Evolutionary conservation across 1,140 invertebrate species (phyloP).

Genomic region (Anadara kagoshimensis): DNA sequence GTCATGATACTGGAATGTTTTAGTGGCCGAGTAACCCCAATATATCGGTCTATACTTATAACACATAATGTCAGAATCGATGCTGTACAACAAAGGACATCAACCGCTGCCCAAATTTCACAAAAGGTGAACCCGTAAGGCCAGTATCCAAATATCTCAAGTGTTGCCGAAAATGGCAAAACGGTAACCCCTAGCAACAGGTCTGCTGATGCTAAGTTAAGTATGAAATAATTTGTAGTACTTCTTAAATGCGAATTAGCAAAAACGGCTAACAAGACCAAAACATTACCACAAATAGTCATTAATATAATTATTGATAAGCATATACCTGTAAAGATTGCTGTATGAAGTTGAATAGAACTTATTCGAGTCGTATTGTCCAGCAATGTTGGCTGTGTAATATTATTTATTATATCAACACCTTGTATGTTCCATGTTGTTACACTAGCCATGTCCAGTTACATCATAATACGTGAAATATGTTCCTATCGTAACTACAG

Average conservation of each 20-base stretch:
- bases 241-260: slow-evolving; percentile 90
- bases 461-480: no score
- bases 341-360: slow-evolving; percentile 9
- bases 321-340: slow-evolving; percentile 36
- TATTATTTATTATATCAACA: no score
- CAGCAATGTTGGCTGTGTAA: no score
- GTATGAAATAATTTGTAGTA: slow-evolving; percentile 96
- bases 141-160: slow-evolving; percentile 68
- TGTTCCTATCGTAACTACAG: no score
- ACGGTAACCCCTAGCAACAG: slow-evolving; percentile 72
- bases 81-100: slow-evolving; percentile 74
- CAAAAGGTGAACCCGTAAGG: slow-evolving; percentile 70
- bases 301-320: slow-evolving; percentile 47
- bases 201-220: slow-evolving; percentile 84
- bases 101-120: slow-evolving; percentile 73
- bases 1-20: slow-evolving; percentile 64
- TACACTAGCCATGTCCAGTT: no score
- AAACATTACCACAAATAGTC: slow-evolving; percentile 82
- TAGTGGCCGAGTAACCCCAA: slow-evolving; percentile 73
- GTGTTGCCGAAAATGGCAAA: slow-evolving; percentile 71
- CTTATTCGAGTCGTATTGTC: no score
- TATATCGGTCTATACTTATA: slow-evolving; percentile 75
- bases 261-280: slow-evolving; percentile 89
- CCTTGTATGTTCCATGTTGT: no score
- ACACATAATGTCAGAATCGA: slow-evolving; percentile 75